Conservation (phyloP, 2,888 invertebrate species). For the Zelleria hepariella region DNA sequence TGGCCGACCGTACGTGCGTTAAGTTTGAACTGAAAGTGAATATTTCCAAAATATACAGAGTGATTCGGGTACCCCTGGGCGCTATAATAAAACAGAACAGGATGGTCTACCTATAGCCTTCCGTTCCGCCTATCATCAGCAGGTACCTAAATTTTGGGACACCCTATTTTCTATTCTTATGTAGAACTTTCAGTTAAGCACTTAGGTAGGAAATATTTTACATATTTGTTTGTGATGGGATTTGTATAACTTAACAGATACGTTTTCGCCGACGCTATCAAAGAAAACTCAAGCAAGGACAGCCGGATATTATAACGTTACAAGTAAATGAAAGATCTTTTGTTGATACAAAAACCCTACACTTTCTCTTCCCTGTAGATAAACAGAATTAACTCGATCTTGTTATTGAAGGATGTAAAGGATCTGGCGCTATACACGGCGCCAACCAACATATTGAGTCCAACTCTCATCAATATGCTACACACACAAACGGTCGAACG, state of each 20-base stretch:
- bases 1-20: no score
- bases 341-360: no score
- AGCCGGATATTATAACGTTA: slow-evolving; percentile 69
- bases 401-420: slow-evolving; percentile 57
- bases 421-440: slow-evolving; percentile 66
- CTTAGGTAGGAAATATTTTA: not conserved
- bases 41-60: no score
- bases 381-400: no score
- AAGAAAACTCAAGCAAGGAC: slow-evolving; percentile 66
- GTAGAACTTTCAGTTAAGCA: not conserved
- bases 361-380: no score
- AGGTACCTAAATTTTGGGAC: no score
- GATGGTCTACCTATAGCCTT: no score
- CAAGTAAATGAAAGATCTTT: slow-evolving; percentile 31
- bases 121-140: no score
- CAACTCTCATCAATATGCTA: slow-evolving; percentile 73
- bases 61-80: no score
- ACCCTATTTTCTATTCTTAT: no score
- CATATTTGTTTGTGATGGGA: not conserved
- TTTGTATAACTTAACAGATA: slow-evolving; percentile 68
- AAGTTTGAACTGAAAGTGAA: no score
- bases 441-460: slow-evolving; percentile 64
- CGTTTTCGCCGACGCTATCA: slow-evolving; percentile 72
- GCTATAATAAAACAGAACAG: no score
- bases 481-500: slow-evolving; percentile 73